Conservation (phyloP, 2,113 vertebrate genomes). For the Pionites leucogaster region DNA sequence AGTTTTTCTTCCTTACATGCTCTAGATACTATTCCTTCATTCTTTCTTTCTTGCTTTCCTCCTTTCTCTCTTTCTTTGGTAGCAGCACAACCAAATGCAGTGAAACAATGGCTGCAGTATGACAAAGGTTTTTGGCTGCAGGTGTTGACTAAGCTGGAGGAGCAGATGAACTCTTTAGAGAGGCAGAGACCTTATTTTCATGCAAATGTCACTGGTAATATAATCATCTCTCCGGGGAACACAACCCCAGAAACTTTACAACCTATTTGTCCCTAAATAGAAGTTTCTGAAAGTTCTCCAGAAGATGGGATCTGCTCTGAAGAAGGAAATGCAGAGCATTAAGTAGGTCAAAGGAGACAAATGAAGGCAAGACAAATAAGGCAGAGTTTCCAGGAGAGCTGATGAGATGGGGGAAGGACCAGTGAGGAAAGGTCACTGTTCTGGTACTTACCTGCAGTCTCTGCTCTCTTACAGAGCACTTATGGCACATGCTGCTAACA, state of each 20-base stretch:
- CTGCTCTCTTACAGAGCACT: neutral
- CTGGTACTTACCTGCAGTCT: neutral
- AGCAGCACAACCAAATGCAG: neutral
- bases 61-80: neutral
- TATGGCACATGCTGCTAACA: neutral
- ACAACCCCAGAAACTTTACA: slow-evolving; percentile 41
- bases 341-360: slow-evolving; percentile 40
- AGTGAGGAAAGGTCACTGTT: neutral
- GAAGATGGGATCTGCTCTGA: slow-evolving; percentile 5
- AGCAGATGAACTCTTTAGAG: slow-evolving; percentile 15
- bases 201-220: slow-evolving; percentile 3
- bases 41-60: neutral
- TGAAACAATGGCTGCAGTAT: neutral
- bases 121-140: slow-evolving; percentile 16
- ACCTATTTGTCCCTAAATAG: slow-evolving; percentile 45
- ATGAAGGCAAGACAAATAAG: neutral
- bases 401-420: neutral
- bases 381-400: neutral
- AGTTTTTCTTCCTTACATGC: neutral
- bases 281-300: slow-evolving; percentile 21
- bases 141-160: slow-evolving; percentile 20
- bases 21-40: neutral
- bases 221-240: slow-evolving; percentile 7
- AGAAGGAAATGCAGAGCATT: slow-evolving; percentile 10
- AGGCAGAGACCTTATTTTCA: slow-evolving; percentile 21